These are phyloP conservation scores for Hydroisotoma schaefferi DNA, from an alignment of 2,888 invertebrate species.

Conservation along the genomic window DNA sequence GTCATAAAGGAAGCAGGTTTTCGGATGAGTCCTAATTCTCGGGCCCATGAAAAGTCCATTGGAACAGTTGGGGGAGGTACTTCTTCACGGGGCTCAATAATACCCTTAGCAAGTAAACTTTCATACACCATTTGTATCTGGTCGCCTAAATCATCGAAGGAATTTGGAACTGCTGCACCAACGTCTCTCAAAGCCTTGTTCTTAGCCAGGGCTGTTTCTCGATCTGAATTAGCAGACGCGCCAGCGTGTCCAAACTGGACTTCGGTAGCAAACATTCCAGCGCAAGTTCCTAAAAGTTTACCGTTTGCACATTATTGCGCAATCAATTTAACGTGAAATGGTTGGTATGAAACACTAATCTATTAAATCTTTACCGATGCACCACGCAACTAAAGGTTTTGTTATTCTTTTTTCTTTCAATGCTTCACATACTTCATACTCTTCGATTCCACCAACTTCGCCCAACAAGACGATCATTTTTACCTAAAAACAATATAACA, in stretches of 20 bases:
- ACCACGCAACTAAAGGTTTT: slow-evolving; percentile 97
- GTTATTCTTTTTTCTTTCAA: slow-evolving; percentile 73
- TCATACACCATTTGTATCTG: slow-evolving; percentile 64
- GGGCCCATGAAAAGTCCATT: slow-evolving; percentile 99
- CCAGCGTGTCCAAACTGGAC: slow-evolving; percentile 99
- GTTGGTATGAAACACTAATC: too few species aligned
- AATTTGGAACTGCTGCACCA: slow-evolving; percentile 86
- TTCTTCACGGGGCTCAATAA: slow-evolving; percentile 82
- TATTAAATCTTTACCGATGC: slow-evolving; percentile 70
- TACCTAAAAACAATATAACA: slow-evolving; percentile 61
- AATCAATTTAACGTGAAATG: too few species aligned
- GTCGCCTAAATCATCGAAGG: slow-evolving; percentile 87
- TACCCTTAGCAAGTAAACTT: slow-evolving; percentile 72
- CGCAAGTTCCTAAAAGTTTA: slow-evolving; percentile 29
- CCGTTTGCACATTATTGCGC: neutral
- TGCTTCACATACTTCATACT: slow-evolving; percentile 91
- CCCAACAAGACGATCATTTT: slow-evolving; percentile 95
- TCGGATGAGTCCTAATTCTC: slow-evolving; percentile 94
- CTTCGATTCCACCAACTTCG: slow-evolving; percentile 98
- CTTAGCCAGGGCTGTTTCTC: slow-evolving; percentile 91
- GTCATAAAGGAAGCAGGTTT: slow-evolving; percentile 99
- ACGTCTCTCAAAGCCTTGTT: slow-evolving; percentile 76
- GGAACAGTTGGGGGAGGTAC: slow-evolving; percentile 98
- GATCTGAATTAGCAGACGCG: slow-evolving; percentile 89
- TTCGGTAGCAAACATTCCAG: slow-evolving; percentile 76